These are phyloP conservation scores for Netelia melanura DNA, from an alignment of 2,888 invertebrate genomes.

Conservation along the genomic window DNA sequence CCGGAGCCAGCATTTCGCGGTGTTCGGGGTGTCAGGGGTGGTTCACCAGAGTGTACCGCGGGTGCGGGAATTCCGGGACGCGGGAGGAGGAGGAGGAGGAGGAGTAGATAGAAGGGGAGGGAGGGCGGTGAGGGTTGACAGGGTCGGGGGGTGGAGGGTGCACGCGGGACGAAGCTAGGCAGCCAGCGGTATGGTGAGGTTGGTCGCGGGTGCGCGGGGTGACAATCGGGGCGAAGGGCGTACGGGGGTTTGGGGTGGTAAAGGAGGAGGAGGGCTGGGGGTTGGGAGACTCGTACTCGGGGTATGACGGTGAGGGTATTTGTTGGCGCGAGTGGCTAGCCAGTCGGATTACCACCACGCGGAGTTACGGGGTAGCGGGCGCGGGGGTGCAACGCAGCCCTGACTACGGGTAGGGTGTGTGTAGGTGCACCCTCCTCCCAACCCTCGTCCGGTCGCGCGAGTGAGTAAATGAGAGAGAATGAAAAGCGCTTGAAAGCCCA, in stretches of 20 bases:
- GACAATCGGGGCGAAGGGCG: conserved; percentile 79
- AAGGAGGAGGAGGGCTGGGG: too few relatives aligned
- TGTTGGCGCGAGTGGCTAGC: conserved; percentile 85
- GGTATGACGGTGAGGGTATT: conserved; percentile 83
- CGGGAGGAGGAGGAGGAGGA: conserved; percentile 26
- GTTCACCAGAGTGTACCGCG: conserved; percentile 84
- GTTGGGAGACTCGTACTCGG: conserved; percentile 49
- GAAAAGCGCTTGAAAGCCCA: conserved; percentile 50
- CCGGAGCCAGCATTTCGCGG: conserved; percentile 81
- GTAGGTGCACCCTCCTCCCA: conserved; percentile 27
- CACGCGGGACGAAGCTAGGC: conserved; percentile 63
- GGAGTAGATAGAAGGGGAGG: conserved; percentile 34
- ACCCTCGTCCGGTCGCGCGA: conserved; percentile 2
- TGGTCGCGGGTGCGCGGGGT: conserved; percentile 62
- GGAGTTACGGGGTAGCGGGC: conserved; percentile 72
- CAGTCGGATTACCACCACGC: conserved; percentile 84
- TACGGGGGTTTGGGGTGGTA: too few relatives aligned
- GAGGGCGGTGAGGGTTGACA: conserved; percentile 41
- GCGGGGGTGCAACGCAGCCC: conserved; percentile 65
- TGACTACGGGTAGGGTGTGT: conserved; percentile 65
- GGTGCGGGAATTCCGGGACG: conserved; percentile 65
- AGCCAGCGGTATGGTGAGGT: conserved; percentile 73
- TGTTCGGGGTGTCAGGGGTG: conserved; percentile 84
- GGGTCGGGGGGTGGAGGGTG: conserved; percentile 43
- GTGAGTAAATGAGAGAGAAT: conserved; percentile 59